Evolutionary conservation across 2,113 vertebrate genomes (phyloP), one percentile per base, ranked within the genome.

Genomic region (Muscicapa adusta): DNA sequence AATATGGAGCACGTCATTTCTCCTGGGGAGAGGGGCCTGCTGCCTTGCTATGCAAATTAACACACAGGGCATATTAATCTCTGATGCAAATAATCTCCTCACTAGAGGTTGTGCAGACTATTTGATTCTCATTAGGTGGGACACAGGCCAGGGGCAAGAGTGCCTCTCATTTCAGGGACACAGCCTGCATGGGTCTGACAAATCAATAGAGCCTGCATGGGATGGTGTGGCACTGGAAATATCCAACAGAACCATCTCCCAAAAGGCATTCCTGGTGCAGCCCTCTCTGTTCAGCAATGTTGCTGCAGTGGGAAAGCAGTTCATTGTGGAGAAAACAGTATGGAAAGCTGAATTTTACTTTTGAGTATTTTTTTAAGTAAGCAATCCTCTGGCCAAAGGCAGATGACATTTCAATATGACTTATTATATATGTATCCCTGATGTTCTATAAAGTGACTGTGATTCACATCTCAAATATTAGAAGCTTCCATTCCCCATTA

Each of bases 391-490:
- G 85, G 82, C 91, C 84, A 89, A 91, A 71, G 91, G 65, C 93
- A 92, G 91, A 96, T 95, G 95, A 93, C 94, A 95, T 97, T 95
- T 96, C 96, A 94, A 20, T 94, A 74, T 88, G 88, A 96, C 85
- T 96, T 97, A 78, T 83, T 96, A 92, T 87, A 88, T 77, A 91
- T 91, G 91, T 95, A 93, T 90, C 96, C 96, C 89, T 71, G 96
- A 95, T 72, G 91, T 96, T 97, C 94, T 95, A 61, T 92, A 95
- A 97, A 98, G 97, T 96, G 85, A 93, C 96, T 96, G 94, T 97
- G 98, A 98, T 97, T 98, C 97, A 96, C 97, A 97, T 97, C 91
- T 89, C 94, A 96, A 98, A 97, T 98, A 98, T 98, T 97, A 97
- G 97, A 98, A 96, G 94, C 97, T 98, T 98, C 97, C 97, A 98